Evolutionary conservation across 2,888 invertebrate species (phyloP), one percentile per base, ranked within the genome.

Genomic region (Abrostola triplasia): DNA sequence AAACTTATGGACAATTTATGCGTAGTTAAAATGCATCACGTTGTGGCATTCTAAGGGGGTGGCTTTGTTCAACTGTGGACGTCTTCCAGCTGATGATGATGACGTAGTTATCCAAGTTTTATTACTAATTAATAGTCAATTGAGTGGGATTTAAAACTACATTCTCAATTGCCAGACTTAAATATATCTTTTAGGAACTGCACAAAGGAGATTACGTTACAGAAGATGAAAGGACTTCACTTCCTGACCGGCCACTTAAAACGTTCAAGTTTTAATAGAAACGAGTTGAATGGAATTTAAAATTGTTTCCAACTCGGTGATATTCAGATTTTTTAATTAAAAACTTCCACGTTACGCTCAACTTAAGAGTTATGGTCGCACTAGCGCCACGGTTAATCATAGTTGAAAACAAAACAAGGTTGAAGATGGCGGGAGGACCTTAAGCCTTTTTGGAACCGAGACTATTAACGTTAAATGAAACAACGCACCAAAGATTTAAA

Each of bases 291-390:
- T 71, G 36, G 66, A 67, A 73, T 76, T 67, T 76, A 56, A 73
- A 66, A 61, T 56, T 67, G 58, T 64, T 65, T 44, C 10, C n/a
- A 58, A 59, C 54, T 55, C 58, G 59, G 7, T 35, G 48, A 47
- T 65, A 68, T 73, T 68, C 49, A 41, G 60, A 65, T 73, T 72
- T 68, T 70, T 72, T 63, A 72, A 76, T 76, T 76, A 68, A 68
- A 47, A 74, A 76, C 64, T 76, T 71, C 41, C 12, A 49, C 37
- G 54, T 36, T 47, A 68, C 41, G 53, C 59, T 61, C 57, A 51
- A 59, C 51, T 66, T 66, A 49, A 55, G 24, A 59, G 35, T 66
- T 66, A 66, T 49, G 7, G 48, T 42, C 40, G 36, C 44, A 13
- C 44, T 47, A 47, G 24, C 9, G 24, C 9, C 24, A 1, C 24